Evolutionary conservation across 2,113 vertebrate genomes (phyloP).

Genomic region (Scomber japonicus): DNA sequence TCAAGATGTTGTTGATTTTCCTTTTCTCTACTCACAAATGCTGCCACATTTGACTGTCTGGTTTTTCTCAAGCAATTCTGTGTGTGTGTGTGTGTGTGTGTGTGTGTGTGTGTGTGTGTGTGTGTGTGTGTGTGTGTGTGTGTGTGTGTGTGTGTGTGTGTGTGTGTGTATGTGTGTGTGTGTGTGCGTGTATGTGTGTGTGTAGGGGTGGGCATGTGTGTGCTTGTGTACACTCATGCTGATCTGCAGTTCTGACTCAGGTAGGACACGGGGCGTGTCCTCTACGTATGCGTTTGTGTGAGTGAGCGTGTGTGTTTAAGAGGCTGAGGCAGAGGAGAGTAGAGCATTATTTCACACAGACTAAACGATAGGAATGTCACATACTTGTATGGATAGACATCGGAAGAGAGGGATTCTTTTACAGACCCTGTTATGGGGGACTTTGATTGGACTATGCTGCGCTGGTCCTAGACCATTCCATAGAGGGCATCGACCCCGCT

Average conservation of each 20-base stretch:
- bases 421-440: constrained; percentile 80
- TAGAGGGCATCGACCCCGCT: constrained; percentile 29
- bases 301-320: constrained; percentile 80
- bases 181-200: constrained; percentile 12
- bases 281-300: constrained; percentile 67
- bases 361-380: constrained; percentile 69
- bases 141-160: constrained; percentile 6
- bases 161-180: constrained; percentile 9
- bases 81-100: constrained; percentile 15
- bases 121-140: constrained; percentile 13
- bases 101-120: constrained; percentile 4
- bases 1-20: constrained; percentile 13
- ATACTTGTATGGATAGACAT: constrained; percentile 41
- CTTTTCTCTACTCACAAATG: neutral
- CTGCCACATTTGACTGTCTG: constrained; percentile 5
- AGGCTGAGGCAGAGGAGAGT: constrained; percentile 72
- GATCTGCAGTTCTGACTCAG: constrained; percentile 86
- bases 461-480: constrained; percentile 75
- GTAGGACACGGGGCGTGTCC: constrained; percentile 78
- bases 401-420: constrained; percentile 41
- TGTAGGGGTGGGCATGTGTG: constrained; percentile 44
- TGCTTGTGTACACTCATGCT: constrained; percentile 57
- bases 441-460: constrained; percentile 80
- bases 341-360: constrained; percentile 56
- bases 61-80: neutral